Percentiles rank a stretch among this genome's conserved stretches.
phyloP scores from a whole-genome alignment of 2,797 vertebrate species.

The Eupleurogrammus muticus region DNA sequence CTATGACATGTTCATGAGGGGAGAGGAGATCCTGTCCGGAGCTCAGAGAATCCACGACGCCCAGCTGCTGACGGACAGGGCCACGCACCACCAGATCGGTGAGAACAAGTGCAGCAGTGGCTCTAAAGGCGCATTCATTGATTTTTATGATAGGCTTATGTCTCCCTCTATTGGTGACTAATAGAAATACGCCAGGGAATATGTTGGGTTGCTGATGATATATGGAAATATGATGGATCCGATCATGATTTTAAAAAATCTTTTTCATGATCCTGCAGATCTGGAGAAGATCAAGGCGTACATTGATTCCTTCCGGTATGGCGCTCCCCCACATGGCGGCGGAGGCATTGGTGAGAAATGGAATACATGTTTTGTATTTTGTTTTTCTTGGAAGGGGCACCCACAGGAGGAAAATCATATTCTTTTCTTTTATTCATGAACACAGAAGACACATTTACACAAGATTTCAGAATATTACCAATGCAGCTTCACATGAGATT shows the following conservation, averaged over 20 bases:
- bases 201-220: background rate
- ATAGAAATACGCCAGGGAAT: background rate
- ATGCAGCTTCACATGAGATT: background rate
- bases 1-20: slow-evolving; percentile 99
- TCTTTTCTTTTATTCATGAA: background rate
- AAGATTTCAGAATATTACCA: background rate
- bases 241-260: background rate
- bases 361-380: background rate
- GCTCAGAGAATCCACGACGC: slow-evolving; percentile 97
- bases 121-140: background rate
- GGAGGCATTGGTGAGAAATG: slow-evolving; percentile 94
- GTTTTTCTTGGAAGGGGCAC: background rate
- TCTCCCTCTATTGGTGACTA: slow-evolving; percentile 56
- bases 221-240: background rate
- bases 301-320: slow-evolving; percentile 97
- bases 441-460: background rate
- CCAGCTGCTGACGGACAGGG: slow-evolving; percentile 94
- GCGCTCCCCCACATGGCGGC: slow-evolving; percentile 96
- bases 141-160: slow-evolving; percentile 9
- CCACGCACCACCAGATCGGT: slow-evolving; percentile 93
- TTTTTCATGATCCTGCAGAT: slow-evolving; percentile 81
- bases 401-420: background rate
- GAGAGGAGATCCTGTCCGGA: slow-evolving; percentile 98
- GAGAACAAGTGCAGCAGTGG: background rate
- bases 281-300: slow-evolving; percentile 98